Conservation (phyloP, 1,140 invertebrate genomes). For the Lethrus apterus region DNA sequence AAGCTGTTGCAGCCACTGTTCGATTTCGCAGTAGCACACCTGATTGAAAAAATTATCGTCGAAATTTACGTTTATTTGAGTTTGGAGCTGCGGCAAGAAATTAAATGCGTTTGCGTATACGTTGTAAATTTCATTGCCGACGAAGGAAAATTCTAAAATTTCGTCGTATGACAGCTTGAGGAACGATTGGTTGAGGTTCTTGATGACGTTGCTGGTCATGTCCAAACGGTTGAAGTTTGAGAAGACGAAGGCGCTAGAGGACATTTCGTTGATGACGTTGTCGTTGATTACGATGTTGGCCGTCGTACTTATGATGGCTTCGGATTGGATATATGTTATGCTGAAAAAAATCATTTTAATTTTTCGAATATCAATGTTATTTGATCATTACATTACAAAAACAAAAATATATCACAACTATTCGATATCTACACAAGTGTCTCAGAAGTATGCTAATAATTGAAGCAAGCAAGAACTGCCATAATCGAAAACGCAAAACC, state of each 20-base stretch:
- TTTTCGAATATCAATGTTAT: too few species aligned
- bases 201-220: slow-evolving; percentile 58
- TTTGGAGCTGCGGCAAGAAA: slow-evolving; percentile 45
- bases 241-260: slow-evolving; percentile 48
- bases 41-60: slow-evolving; percentile 55
- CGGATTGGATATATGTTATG: slow-evolving; percentile 51
- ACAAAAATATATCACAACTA: too few species aligned
- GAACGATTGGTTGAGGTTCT: slow-evolving; percentile 46
- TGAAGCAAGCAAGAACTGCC: too few species aligned
- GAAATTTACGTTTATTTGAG: slow-evolving; percentile 44
- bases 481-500: too few species aligned
- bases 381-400: too few species aligned
- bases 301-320: slow-evolving; percentile 55
- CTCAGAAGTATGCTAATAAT: too few species aligned
- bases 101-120: slow-evolving; percentile 45
- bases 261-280: slow-evolving; percentile 53
- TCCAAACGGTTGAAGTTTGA: slow-evolving; percentile 54
- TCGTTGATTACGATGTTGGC: slow-evolving; percentile 52
- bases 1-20: slow-evolving; percentile 47
- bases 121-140: slow-evolving; percentile 52
- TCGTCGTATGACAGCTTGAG: slow-evolving; percentile 32
- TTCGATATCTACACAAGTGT: too few species aligned
- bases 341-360: slow-evolving; percentile 49
- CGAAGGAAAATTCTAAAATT: slow-evolving; percentile 50
- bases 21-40: slow-evolving; percentile 54